phyloP scores from a whole-genome alignment of 2,797 vertebrate species.

The Craterocephalus amniculus region DNA sequence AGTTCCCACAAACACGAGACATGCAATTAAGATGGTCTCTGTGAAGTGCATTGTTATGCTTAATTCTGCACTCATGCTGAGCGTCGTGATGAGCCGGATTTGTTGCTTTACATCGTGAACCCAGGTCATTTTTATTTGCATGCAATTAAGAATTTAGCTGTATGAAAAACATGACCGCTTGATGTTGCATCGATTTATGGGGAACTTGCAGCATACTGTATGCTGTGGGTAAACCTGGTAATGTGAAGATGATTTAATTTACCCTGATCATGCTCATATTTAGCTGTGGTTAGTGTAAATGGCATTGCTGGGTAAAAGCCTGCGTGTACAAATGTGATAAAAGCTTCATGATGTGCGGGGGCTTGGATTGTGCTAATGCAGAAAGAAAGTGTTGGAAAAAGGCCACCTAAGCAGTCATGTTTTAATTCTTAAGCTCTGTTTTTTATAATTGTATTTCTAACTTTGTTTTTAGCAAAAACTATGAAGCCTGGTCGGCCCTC shows the following conservation, averaged over 20 bases:
- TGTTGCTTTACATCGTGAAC: slow-evolving; percentile 48
- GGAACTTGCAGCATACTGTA: slow-evolving; percentile 12
- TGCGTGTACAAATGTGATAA: slow-evolving; percentile 42
- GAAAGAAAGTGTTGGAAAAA: neutral
- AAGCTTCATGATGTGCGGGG: slow-evolving; percentile 23
- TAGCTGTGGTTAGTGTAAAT: slow-evolving; percentile 47
- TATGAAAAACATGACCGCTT: slow-evolving; percentile 36
- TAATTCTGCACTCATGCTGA: slow-evolving; percentile 32
- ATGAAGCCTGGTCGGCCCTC: neutral
- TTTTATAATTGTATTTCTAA: neutral
- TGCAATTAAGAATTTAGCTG: slow-evolving; percentile 61
- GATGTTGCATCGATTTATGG: slow-evolving; percentile 23
- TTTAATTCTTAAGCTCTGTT: neutral
- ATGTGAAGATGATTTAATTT: slow-evolving; percentile 58
- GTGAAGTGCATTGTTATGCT: slow-evolving; percentile 27
- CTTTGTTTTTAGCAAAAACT: neutral
- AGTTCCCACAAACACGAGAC: slow-evolving; percentile 44
- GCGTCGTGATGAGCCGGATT: slow-evolving; percentile 32
- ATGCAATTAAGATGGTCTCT: slow-evolving; percentile 34
- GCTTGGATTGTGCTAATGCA: slow-evolving; percentile 15
- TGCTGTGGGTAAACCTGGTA: slow-evolving; percentile 24
- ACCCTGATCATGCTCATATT: slow-evolving; percentile 49
- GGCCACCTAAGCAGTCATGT: neutral
- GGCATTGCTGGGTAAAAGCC: slow-evolving; percentile 29
- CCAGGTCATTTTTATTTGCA: slow-evolving; percentile 68